Evolutionary conservation across 1,140 invertebrate species (phyloP), one percentile per base, ranked within the genome.

Genomic region (Camponotus pennsylvanicus): DNA sequence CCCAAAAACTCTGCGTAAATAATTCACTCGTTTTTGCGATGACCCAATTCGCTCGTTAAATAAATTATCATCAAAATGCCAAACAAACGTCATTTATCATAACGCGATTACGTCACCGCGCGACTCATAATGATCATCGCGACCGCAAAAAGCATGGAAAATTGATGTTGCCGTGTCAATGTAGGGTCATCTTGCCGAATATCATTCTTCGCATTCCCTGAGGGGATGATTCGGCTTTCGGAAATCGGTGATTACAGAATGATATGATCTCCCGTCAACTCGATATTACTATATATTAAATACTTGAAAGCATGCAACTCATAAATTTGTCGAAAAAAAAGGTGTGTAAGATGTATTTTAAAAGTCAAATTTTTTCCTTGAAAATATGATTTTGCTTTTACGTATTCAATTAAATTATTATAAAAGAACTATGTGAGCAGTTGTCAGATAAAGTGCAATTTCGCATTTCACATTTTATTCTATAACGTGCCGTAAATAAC

Each of bases 31-130:
- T 55, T 82, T 55, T 11, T 34, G 15, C 73, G 64, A 69, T 63
- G 59, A 40, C 15, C 27, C 63, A 34, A 64, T 86, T 63, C 42
- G n/a, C 2, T 85, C 52, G 67, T 85, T 79, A 88, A 73, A 89
- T 64, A 79, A 64, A 85, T 88, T 85, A 79, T 88, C 52, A 4
- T 13, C 32, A 82, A 88, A 89, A 69, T 45, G 70, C 49, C 86
- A 42, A 45, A 59, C 55, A 59, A 73, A 82, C 27, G 37, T 7
- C 52, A 59, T 82, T 82, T 66, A 67, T 78, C 79, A 73, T 73
- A 27, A 71, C 34, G 18, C 32, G 76, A 76, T 69, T 63, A 73
- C 70, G 75, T 75, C 52, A 85, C 34, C 42, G 63, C 49, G 40
- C 66, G 45, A 6, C 3, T 64, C 42, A 87, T 85, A 89, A 90